These are phyloP conservation scores for Psilanteris sp. DNA, from an alignment of 1,140 invertebrate genomes.

Conservation along the genomic window DNA sequence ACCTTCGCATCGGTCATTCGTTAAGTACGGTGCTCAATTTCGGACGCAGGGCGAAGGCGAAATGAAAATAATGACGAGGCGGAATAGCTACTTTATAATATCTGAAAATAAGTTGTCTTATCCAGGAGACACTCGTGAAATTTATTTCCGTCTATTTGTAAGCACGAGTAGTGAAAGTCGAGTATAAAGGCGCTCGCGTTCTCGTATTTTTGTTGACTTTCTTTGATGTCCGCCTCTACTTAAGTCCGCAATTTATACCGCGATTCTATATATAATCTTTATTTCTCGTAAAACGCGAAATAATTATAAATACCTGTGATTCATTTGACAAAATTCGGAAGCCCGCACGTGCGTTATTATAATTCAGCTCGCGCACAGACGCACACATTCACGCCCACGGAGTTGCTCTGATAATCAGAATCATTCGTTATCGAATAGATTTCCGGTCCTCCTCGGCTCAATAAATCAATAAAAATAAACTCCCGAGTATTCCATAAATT, in stretches of 20 bases:
- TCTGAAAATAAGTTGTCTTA: slow-evolving; percentile 59
- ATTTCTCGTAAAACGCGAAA: slow-evolving; percentile 31
- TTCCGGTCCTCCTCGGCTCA: neutral
- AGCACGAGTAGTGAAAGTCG: slow-evolving; percentile 36
- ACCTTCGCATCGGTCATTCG: slow-evolving; percentile 30
- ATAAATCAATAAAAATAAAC: slow-evolving; percentile 27
- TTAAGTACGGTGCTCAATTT: slow-evolving; percentile 9
- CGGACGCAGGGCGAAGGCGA: neutral
- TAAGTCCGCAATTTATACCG: slow-evolving; percentile 55
- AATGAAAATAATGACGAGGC: slow-evolving; percentile 32
- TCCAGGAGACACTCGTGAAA: slow-evolving; percentile 43
- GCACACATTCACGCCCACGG: too few species aligned
- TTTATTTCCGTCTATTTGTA: slow-evolving; percentile 59
- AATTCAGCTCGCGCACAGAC: too few species aligned
- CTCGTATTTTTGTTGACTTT: slow-evolving; percentile 60
- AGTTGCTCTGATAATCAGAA: too few species aligned
- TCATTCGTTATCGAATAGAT: slow-evolving; percentile 1
- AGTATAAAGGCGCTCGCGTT: slow-evolving; percentile 45
- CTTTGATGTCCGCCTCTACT: slow-evolving; percentile 58
- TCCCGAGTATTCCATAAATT: slow-evolving; percentile 2
- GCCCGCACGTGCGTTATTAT: neutral
- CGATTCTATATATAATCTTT: slow-evolving; percentile 52
- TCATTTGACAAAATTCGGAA: slow-evolving; percentile 19
- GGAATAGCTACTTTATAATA: slow-evolving; percentile 37
- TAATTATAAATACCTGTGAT: slow-evolving; percentile 48